These are phyloP conservation scores for Helicoverpa zea DNA, from an alignment of 1,140 invertebrate genomes.

Conservation along the genomic window DNA sequence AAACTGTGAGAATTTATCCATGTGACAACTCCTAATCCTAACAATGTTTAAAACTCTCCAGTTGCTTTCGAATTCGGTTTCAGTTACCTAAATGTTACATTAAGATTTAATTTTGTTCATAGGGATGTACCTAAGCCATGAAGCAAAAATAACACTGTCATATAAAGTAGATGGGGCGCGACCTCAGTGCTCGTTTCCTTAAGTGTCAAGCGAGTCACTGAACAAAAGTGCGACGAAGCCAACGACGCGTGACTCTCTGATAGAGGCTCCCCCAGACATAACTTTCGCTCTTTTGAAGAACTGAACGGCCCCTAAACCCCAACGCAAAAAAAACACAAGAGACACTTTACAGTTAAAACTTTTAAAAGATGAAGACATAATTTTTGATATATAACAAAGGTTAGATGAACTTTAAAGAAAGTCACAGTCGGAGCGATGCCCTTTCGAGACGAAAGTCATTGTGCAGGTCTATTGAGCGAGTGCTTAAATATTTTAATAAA, in stretches of 20 bases:
- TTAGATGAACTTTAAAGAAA: conserved; percentile 8
- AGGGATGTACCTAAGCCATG: neutral
- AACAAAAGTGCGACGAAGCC: conserved; percentile 62
- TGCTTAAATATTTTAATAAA: conserved; percentile 45
- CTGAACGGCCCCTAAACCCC: conserved; percentile 10
- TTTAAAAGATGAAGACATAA: neutral
- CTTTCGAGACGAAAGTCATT: conserved; percentile 43
- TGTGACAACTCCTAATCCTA: conserved; percentile 25
- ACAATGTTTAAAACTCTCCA: conserved; percentile 5
- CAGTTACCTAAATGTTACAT: neutral
- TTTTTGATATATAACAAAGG: conserved; percentile 19
- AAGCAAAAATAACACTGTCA: conserved; percentile 33
- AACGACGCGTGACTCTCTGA: conserved; percentile 70
- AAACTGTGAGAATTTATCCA: conserved; percentile 10
- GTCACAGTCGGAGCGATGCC: conserved; percentile 15
- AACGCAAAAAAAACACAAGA: conserved; percentile 26
- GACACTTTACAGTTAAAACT: conserved; percentile 19
- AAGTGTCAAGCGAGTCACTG: conserved; percentile 57
- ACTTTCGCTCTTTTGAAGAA: conserved; percentile 38
- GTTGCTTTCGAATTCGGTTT: neutral
- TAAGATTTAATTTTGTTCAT: conserved; percentile 19
- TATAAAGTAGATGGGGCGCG: conserved; percentile 43
- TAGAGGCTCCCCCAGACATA: conserved; percentile 52
- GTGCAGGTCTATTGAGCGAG: conserved; percentile 29
- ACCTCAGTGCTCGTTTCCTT: conserved; percentile 47